Conservation (phyloP, 2,113 vertebrate genomes). For the Leucoraja erinaceus region DNA sequence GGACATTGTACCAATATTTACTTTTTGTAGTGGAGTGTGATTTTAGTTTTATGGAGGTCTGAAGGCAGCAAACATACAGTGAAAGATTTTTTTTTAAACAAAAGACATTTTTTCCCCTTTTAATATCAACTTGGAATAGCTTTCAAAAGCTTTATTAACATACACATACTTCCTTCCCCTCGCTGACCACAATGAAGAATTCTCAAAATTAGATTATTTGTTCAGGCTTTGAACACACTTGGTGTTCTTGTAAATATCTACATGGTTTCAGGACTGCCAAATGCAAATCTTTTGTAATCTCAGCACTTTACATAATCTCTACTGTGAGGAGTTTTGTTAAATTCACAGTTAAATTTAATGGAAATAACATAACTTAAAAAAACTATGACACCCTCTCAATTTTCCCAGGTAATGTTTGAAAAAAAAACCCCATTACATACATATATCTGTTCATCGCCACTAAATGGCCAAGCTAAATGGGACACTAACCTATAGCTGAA, state of each 20-base stretch:
- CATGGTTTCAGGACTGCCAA: constrained; percentile 10
- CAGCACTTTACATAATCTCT: neutral
- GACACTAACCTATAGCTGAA: neutral
- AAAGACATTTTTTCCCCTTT: too few relatives aligned
- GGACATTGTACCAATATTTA: constrained; percentile 34
- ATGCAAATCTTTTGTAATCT: neutral
- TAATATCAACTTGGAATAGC: neutral
- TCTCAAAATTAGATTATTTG: neutral
- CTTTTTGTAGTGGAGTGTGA: neutral
- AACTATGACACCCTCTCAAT: neutral
- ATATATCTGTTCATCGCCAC: neutral
- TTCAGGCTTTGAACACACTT: neutral
- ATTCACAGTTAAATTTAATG: neutral
- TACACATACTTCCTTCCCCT: neutral
- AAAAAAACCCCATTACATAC: neutral
- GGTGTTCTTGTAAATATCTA: neutral
- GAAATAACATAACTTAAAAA: neutral
- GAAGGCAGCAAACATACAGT: neutral
- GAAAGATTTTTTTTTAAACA: too few relatives aligned
- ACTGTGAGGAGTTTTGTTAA: neutral
- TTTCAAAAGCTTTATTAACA: neutral
- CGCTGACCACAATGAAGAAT: neutral
- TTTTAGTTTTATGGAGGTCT: neutral
- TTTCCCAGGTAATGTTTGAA: neutral
- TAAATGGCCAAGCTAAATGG: neutral